Conservation (phyloP, 2,797 vertebrate species). For the Danio albolineatus region DNA sequence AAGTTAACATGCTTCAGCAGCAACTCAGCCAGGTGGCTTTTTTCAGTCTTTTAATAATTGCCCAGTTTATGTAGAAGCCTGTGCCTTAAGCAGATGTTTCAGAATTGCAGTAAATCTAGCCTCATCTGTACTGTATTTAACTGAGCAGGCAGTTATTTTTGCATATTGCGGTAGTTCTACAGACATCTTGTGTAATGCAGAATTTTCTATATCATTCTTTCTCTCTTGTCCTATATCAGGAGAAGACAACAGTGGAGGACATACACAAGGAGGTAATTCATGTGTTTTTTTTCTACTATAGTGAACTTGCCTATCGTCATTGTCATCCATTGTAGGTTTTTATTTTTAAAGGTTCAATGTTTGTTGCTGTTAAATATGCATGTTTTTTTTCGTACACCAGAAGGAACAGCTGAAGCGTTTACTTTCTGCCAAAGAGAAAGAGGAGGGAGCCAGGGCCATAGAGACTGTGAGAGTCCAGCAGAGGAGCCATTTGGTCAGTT, state of each 20-base stretch:
- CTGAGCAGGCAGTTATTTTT: background rate
- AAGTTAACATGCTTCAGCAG: slow-evolving; percentile 87
- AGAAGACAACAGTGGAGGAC: slow-evolving; percentile 72
- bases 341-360: background rate
- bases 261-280: slow-evolving; percentile 78
- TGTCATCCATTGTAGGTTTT: background rate
- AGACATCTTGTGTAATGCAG: background rate
- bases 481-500: slow-evolving; percentile 87
- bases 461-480: slow-evolving; percentile 92
- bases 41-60: background rate
- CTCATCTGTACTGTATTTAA: background rate
- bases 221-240: slow-evolving; percentile 65
- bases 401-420: slow-evolving; percentile 88
- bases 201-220: background rate
- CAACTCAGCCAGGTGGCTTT: slow-evolving; percentile 88
- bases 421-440: slow-evolving; percentile 85
- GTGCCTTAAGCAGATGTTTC: background rate
- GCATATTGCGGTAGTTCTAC: background rate
- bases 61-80: background rate
- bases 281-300: background rate
- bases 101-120: background rate
- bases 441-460: slow-evolving; percentile 84
- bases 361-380: background rate
- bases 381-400: slow-evolving; percentile 68
- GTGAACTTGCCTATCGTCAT: background rate